These are phyloP conservation scores for Conus ventricosus DNA, from an alignment of 1,140 invertebrate species.

Conservation along the genomic window DNA sequence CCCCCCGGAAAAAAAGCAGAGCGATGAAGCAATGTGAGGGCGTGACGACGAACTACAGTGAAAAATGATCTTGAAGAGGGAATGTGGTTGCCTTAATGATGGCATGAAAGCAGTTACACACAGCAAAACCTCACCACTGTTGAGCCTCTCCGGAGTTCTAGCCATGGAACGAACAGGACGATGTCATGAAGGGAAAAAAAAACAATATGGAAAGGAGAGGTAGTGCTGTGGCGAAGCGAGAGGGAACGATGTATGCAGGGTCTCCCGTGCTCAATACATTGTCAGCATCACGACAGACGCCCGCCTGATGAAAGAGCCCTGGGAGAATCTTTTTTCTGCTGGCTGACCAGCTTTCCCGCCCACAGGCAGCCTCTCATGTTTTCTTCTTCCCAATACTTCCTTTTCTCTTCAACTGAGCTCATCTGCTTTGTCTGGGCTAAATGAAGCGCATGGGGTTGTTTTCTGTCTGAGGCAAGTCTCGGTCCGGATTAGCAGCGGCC, in stretches of 20 bases:
- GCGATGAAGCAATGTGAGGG: too few relatives aligned
- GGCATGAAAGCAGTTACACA: too few relatives aligned
- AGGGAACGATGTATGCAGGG: not conserved
- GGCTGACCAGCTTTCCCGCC: not conserved
- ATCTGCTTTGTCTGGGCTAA: not conserved
- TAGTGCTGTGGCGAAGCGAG: not conserved
- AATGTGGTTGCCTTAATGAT: too few relatives aligned
- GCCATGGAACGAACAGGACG: too few relatives aligned
- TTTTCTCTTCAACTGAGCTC: not conserved
- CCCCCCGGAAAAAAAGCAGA: too few relatives aligned
- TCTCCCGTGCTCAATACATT: not conserved
- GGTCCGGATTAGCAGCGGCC: not conserved
- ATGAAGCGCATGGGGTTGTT: not conserved
- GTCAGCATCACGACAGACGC: not conserved
- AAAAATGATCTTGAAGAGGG: too few relatives aligned
- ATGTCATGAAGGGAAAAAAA: too few relatives aligned
- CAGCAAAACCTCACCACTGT: too few relatives aligned
- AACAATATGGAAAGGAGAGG: too few relatives aligned
- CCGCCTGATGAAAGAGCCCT: constrained; percentile 3
- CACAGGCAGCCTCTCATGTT: not conserved
- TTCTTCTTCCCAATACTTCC: too few relatives aligned
- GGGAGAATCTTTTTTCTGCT: not conserved
- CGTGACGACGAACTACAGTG: too few relatives aligned
- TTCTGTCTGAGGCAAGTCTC: not conserved
- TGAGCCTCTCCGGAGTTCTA: too few relatives aligned